Evolutionary conservation across 2,113 vertebrate species (phyloP), one percentile per base, ranked within the genome.

Genomic region (Leuciscus idus): DNA sequence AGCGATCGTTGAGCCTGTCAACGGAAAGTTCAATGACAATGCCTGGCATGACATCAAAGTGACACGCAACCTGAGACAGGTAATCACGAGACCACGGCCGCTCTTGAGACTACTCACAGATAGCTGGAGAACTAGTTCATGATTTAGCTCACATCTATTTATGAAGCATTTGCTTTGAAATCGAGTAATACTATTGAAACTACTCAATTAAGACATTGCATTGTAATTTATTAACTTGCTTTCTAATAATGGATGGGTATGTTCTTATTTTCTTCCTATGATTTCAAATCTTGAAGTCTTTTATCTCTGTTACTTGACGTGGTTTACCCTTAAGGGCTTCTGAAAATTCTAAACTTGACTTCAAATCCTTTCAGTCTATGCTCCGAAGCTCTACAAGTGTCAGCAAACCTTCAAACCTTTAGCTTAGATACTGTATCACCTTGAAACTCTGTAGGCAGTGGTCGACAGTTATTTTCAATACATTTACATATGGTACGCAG

Each of bases 11-110:
- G 98, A 99, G 94, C 98, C 98, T 0, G 97, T 99, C 94, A 98
- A 98, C 81, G 97, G 98, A 89, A 99, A 99, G 93, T 99, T 99
- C 96, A 99, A 99, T 90, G 98, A 99, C 96, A 99, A 99, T 93
- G 89, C 95, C 43, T 99, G 98, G 98, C 98, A 99, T 1, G 97
- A 99, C 90, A 98, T 99, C 93, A 99, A 99, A 96, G 98, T 99
- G 95, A 99, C 97, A 1, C 97, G 98, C 93, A 99, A 99, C 95
- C 95, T 99, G 92, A 96, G 98, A 93, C 98, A 99, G 98, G 98
- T 99, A 99, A 98, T 95, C 95, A 91, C 88, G 85, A 46, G 86
- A 81, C 4, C 33, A n/a, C 48, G 23, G 64, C 73, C 4, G 30
- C 55, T 43, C 21, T 64, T 23, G 7, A 50, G 79, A 55, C 43